Base-by-base conservation (phyloP, 2,797 vertebrate genomes). In the Mormyrus hasselquistii region DNA sequence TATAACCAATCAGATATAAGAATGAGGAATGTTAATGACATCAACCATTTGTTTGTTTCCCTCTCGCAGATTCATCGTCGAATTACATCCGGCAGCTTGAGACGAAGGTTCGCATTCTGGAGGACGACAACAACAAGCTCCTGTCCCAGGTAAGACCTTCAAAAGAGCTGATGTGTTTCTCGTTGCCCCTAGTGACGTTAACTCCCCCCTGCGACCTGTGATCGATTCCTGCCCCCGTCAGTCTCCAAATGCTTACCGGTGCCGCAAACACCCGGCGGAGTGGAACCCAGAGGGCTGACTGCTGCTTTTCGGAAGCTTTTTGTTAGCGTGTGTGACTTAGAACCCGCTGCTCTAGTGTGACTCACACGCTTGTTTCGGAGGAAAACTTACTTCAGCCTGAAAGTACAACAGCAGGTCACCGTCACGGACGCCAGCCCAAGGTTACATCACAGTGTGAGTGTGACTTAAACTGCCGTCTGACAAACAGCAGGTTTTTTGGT, bases 61-160 rank as follows among this genome's bases (percentile, higher is more conserved):
- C 38, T 79, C 14, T 7, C 16, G 0, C 38, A 99, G 98, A 99
- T 95, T 93, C 97, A 2, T 97, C 98, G 88, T 96, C 97, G 92
- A 96, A 96, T 95, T 98, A 98, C 93, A 96, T 98, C 95, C 95
- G 97, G 90, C 98, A 98, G 93, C 96, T 99, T 93, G 98, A 99
- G 96, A 97, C 96, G 86, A 98, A 98, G 95, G 97, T 97, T 93
- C 97, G 97, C 90, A 96, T 98, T 90, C 95, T 99, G 92, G 97
- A 98, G 93, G 97, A 98, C 65, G 97, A 99, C 91, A 97, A 95
- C 94, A 96, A 95, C 91, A 98, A 98, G 92, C 96, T 98, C 38
- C 96, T 98, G 52, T 94, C 96, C 14, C 98, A 99, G 97, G 98
- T 99, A 95, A 92, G 95, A 41, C 69, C 1, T 34, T 57, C 50